Evolutionary conservation across 1,140 invertebrate genomes (phyloP).

Genomic region (Bombus turneri): DNA sequence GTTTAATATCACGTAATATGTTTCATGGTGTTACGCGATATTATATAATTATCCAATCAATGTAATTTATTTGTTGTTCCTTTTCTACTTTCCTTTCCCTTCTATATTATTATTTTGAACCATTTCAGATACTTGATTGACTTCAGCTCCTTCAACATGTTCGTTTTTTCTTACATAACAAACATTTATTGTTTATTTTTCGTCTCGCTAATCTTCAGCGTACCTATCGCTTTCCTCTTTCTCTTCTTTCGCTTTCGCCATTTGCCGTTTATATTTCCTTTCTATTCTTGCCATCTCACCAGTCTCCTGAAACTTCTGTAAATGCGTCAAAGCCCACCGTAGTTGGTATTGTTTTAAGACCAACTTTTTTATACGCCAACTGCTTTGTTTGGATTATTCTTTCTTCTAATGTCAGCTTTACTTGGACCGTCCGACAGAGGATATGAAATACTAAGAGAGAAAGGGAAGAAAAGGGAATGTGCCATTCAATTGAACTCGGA

Average conservation of each 20-base stretch:
- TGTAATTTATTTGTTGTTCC: too few species aligned
- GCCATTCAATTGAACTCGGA: neutral
- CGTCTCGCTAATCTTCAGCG: neutral
- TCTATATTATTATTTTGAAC: neutral
- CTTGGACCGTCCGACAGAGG: constrained; percentile 13
- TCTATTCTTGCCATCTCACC: neutral
- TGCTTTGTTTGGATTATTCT: constrained; percentile 45
- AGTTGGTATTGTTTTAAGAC: constrained; percentile 51
- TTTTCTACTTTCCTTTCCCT: too few species aligned
- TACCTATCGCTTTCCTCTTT: neutral
- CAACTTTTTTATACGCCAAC: constrained; percentile 32
- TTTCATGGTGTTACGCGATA: too few species aligned
- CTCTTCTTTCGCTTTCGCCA: neutral
- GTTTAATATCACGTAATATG: too few species aligned
- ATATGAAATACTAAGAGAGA: constrained; percentile 35
- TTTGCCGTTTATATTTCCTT: neutral
- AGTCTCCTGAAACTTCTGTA: neutral
- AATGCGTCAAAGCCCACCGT: constrained; percentile 27
- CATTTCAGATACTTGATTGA: neutral
- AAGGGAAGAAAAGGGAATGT: constrained; percentile 6
- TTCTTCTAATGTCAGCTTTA: constrained; percentile 48
- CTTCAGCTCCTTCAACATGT: neutral
- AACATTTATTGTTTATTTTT: neutral
- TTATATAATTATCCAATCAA: too few species aligned
- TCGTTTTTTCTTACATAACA: neutral